Percentiles rank a stretch among this genome's conserved stretches.
Conservation (phyloP, 2,888 invertebrate species). For the Panzeria rudis region DNA sequence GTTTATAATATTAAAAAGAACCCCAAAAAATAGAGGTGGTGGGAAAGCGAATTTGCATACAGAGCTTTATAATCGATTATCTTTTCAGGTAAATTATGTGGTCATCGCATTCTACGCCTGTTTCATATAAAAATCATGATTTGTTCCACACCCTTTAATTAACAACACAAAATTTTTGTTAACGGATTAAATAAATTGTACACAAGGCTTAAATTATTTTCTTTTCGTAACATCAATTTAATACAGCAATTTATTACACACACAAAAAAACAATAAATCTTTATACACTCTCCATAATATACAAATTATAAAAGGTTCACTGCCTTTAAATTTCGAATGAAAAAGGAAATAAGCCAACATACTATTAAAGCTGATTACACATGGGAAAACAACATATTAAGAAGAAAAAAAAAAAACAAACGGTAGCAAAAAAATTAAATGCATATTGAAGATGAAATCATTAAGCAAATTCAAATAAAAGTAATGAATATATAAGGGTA, state of each 20-base stretch:
- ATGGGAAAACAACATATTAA: constrained; percentile 22
- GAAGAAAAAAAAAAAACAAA: not conserved
- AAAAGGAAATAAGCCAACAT: constrained; percentile 21
- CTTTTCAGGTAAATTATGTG: too few relatives aligned
- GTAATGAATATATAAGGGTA: not conserved
- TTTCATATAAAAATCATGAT: not conserved
- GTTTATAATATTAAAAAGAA: too few relatives aligned
- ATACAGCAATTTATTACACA: not conserved
- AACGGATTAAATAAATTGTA: constrained; percentile 1
- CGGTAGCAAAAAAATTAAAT: constrained; percentile 27
- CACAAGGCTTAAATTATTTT: not conserved
- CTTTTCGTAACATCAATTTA: not conserved
- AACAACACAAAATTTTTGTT: not conserved
- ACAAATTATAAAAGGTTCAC: constrained; percentile 54
- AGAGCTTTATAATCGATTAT: too few relatives aligned
- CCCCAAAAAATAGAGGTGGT: too few relatives aligned
- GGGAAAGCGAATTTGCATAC: too few relatives aligned
- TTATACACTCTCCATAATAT: constrained; percentile 53
- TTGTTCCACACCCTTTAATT: not conserved
- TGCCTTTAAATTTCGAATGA: constrained; percentile 32
- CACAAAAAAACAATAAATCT: not conserved
- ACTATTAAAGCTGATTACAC: constrained; percentile 32
- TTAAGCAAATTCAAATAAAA: not conserved
- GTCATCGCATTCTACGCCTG: too few relatives aligned
- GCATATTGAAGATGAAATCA: constrained; percentile 37